A percentile compares a stretch with the other conserved stretches of the same genome.
Conservation (phyloP, 2,113 vertebrate genomes). For the Nesogale talazaci region DNA sequence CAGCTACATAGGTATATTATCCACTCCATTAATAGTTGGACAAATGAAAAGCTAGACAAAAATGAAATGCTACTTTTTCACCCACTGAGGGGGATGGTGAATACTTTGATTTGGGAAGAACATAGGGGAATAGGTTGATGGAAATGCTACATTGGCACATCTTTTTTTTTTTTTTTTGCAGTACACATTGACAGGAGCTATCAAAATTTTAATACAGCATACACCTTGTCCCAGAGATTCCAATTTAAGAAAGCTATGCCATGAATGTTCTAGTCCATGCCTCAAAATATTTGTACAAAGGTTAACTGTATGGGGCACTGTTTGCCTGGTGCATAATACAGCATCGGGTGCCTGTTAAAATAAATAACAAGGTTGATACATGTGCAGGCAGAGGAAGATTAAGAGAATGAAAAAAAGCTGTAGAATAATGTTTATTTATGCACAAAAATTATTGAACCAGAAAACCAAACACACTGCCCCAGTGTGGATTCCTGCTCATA, state of each 20-base stretch:
- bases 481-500: no score
- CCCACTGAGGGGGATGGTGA: neutral
- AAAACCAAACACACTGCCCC: no score
- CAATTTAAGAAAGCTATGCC: conserved; percentile 22
- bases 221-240: conserved; percentile 56
- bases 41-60: conserved; percentile 7
- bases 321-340: conserved; percentile 1
- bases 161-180: neutral
- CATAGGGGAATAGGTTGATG: neutral
- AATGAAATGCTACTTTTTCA: neutral
- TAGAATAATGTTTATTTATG: neutral
- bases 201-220: conserved; percentile 45
- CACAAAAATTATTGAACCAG: neutral
- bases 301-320: neutral
- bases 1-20: neutral
- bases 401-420: neutral
- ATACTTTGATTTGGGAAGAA: conserved; percentile 49
- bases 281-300: neutral
- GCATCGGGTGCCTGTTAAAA: neutral
- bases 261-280: neutral
- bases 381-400: neutral
- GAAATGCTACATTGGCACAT: conserved; percentile 1
- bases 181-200: conserved; percentile 32
- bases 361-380: neutral
- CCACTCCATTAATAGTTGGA: neutral